phyloP scores from a whole-genome alignment of 2,113 vertebrate genomes.

The Planiliza haematocheilus region DNA sequence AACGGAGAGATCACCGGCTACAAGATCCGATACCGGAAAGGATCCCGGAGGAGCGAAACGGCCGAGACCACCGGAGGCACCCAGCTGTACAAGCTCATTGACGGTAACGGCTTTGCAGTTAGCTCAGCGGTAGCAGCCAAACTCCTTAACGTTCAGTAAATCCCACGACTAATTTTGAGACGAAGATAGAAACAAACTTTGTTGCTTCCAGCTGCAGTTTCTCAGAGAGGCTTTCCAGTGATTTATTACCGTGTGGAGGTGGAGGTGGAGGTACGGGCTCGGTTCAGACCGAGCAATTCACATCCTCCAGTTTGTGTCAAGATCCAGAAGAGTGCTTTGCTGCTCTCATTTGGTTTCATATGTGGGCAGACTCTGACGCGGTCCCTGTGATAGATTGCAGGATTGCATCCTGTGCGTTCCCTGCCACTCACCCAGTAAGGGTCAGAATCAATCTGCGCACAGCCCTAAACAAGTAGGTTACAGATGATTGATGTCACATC shows the following conservation, averaged over 20 bases:
- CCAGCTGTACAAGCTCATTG: conserved; percentile 91
- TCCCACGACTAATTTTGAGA: not conserved
- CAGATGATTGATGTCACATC: too few species aligned
- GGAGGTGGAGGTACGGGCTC: not conserved
- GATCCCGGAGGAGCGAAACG: conserved; percentile 91
- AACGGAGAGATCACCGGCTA: conserved; percentile 94
- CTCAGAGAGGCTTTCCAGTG: not conserved
- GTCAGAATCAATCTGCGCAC: too few species aligned
- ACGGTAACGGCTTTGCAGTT: conserved; percentile 82
- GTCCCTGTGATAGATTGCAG: not conserved
- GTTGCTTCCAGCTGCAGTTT: not conserved
- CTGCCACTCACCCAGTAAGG: not conserved
- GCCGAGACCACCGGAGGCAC: conserved; percentile 88
- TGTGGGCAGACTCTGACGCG: not conserved
- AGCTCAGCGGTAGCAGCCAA: too few species aligned
- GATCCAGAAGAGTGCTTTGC: not conserved
- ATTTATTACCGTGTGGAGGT: not conserved
- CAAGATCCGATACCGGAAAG: conserved; percentile 96
- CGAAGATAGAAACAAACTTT: not conserved
- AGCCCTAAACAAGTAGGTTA: too few species aligned
- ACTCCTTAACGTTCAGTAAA: not conserved
- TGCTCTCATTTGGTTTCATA: not conserved
- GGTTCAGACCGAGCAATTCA: not conserved
- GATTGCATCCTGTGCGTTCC: not conserved
- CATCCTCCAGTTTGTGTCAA: not conserved